Evolutionary conservation across 1,140 invertebrate species (phyloP).

Genomic region (Eupristina koningsbergeri): DNA sequence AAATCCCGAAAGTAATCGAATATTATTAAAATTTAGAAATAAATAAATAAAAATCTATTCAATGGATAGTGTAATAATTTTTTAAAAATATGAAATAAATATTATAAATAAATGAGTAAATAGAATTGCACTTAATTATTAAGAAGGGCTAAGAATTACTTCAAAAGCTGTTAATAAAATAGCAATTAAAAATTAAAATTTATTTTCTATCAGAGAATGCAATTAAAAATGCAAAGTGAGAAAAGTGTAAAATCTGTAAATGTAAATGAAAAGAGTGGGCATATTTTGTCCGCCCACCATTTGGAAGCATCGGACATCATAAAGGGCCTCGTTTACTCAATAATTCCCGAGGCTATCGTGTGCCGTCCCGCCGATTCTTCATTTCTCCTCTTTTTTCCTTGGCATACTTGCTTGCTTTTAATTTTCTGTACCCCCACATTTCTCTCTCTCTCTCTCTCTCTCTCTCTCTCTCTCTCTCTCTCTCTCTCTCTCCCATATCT

Average conservation of each 20-base stretch:
- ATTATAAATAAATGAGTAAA: no score
- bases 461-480: no score
- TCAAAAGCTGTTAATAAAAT: neutral
- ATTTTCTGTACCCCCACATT: neutral
- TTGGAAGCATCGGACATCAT: neutral
- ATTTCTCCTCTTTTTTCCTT: constrained; percentile 14
- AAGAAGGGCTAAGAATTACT: no score
- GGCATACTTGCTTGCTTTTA: constrained; percentile 4
- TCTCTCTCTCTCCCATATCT: no score
- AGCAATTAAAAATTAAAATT: neutral
- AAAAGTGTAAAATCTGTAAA: neutral
- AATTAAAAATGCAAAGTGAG: neutral
- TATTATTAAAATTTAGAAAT: no score
- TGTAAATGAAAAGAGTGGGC: constrained; percentile 5
- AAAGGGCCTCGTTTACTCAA: constrained; percentile 11
- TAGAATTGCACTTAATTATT: no score
- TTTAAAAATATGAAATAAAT: no score
- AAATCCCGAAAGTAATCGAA: no score
- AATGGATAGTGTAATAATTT: no score
- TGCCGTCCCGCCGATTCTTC: neutral
- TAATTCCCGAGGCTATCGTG: constrained; percentile 30
- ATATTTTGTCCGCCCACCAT: constrained; percentile 16
- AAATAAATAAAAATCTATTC: no score
- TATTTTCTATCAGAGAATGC: neutral
- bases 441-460: no score